A percentile compares a stretch with the other conserved stretches of the same genome.
phyloP scores from a whole-genome alignment of 2,888 invertebrate genomes.

The Cremastinae sp. region DNA sequence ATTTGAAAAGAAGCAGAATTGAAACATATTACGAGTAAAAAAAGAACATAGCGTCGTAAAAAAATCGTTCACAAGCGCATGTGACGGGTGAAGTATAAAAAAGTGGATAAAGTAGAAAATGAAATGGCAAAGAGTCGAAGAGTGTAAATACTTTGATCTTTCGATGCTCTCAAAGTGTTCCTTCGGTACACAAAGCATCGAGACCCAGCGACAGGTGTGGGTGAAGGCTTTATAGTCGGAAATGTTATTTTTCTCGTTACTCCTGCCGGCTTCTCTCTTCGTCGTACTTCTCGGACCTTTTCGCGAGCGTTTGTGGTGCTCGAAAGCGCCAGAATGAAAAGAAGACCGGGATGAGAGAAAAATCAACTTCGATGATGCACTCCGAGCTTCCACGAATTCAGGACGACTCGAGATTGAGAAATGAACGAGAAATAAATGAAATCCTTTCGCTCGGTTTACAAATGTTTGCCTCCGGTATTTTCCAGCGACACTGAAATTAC shows the following conservation, averaged over 20 bases:
- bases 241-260: constrained; percentile 23
- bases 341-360: constrained; percentile 10
- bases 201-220: constrained; percentile 30
- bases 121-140: constrained; percentile 23
- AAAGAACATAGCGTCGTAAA: too few relatives aligned
- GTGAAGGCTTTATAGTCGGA: constrained; percentile 35
- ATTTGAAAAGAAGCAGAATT: background rate
- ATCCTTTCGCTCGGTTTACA: too few relatives aligned
- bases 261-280: background rate
- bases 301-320: constrained; percentile 42
- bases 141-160: constrained; percentile 47
- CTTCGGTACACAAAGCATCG: background rate
- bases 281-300: background rate
- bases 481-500: too few relatives aligned
- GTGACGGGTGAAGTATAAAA: too few relatives aligned
- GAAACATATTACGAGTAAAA: background rate
- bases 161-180: background rate
- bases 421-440: too few relatives aligned
- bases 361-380: too few relatives aligned
- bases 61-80: too few relatives aligned
- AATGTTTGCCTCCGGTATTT: too few relatives aligned
- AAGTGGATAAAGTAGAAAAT: background rate
- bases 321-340: constrained; percentile 28
- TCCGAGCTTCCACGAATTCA: too few relatives aligned
- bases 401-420: too few relatives aligned